Evolutionary conservation across 2,888 invertebrate genomes (phyloP).

Genomic region (Luperina nickerlii): DNA sequence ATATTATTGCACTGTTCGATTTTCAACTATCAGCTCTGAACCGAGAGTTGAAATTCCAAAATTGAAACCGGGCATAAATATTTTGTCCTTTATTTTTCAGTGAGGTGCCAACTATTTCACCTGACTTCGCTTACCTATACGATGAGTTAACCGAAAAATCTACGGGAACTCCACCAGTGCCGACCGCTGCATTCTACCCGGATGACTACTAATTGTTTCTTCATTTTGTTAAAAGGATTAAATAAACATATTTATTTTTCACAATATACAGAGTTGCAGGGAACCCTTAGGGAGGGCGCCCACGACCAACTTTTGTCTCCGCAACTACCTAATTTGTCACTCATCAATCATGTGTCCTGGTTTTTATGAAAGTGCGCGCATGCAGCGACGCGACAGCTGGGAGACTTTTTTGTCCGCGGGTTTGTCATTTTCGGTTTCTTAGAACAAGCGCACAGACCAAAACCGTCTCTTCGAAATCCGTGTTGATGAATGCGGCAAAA

Average conservation of each 20-base stretch:
- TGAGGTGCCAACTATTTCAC: fast-evolving
- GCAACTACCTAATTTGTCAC: too few relatives aligned
- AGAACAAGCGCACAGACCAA: too few relatives aligned
- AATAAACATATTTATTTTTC: too few relatives aligned
- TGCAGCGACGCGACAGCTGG: neutral
- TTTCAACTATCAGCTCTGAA: neutral
- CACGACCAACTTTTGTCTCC: neutral
- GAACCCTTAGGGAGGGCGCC: too few relatives aligned
- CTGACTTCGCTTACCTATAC: neutral
- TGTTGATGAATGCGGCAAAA: too few relatives aligned
- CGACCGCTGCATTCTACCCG: neutral
- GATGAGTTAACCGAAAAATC: neutral
- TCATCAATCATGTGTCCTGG: too few relatives aligned
- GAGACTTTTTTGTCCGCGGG: neutral
- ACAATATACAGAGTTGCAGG: neutral
- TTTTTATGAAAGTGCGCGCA: neutral
- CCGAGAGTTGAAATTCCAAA: too few relatives aligned
- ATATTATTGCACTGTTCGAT: neutral
- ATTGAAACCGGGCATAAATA: neutral
- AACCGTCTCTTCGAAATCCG: too few relatives aligned
- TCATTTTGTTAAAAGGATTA: neutral
- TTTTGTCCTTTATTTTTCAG: conserved; percentile 14
- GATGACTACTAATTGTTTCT: neutral
- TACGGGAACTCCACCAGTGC: neutral
- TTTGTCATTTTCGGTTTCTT: too few relatives aligned